Percentiles rank a stretch among this genome's conserved stretches.
Evolutionary conservation across 1,140 invertebrate genomes (phyloP).

Genomic region (Babylonia areolata): DNA sequence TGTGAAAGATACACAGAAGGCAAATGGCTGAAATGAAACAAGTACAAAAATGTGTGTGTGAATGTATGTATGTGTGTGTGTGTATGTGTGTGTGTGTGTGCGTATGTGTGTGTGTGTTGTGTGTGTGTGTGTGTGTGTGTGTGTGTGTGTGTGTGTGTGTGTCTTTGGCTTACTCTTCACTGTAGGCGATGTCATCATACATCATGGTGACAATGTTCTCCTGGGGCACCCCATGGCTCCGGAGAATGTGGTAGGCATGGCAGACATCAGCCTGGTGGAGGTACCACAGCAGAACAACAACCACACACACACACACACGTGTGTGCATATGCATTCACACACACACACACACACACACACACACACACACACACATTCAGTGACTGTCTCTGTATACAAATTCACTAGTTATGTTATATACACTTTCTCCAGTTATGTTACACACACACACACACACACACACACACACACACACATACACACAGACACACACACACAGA

Average conservation of each 20-base stretch:
- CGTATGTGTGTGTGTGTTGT: too few species aligned
- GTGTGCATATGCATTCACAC: neutral
- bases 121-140: too few species aligned
- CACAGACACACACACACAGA: too few species aligned
- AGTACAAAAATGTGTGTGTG: too few species aligned
- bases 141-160: too few species aligned
- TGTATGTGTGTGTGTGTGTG: too few species aligned
- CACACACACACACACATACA: neutral
- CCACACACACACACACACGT: constrained; percentile 1
- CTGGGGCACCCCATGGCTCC: constrained; percentile 79
- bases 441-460: neutral
- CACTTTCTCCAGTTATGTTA: too few species aligned
- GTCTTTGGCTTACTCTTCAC: constrained; percentile 74
- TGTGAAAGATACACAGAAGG: too few species aligned
- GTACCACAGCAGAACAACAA: too few species aligned
- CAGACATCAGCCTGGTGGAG: constrained; percentile 80
- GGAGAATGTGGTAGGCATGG: constrained; percentile 82
- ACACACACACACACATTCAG: neutral
- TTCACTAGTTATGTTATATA: too few species aligned
- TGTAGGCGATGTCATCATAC: constrained; percentile 82
- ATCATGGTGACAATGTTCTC: constrained; percentile 82
- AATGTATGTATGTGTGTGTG: too few species aligned
- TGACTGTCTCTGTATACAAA: neutral
- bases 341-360: neutral
- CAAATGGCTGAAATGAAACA: too few species aligned